These are phyloP conservation scores for Sparidentex hasta DNA, from an alignment of 2,797 vertebrate genomes.

Conservation along the genomic window DNA sequence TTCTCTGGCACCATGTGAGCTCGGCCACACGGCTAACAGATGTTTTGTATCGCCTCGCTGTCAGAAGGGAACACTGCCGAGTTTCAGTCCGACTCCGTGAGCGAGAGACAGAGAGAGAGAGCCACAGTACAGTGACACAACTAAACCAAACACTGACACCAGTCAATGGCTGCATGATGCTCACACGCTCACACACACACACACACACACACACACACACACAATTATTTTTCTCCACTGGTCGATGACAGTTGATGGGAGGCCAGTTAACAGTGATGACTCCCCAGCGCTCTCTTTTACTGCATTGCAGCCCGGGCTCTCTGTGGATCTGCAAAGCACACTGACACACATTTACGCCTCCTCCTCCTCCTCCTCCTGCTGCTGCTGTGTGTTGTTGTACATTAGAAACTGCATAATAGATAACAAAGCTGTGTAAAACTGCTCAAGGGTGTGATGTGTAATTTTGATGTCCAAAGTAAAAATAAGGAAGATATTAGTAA, in stretches of 20 bases:
- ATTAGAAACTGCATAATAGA: background rate
- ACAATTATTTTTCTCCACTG: slow-evolving; percentile 63
- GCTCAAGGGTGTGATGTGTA: too few relatives aligned
- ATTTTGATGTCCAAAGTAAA: too few relatives aligned
- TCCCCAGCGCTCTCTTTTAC: slow-evolving; percentile 44
- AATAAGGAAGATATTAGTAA: too few relatives aligned
- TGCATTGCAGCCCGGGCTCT: slow-evolving; percentile 38
- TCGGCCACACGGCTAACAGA: slow-evolving; percentile 50
- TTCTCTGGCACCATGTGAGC: slow-evolving; percentile 41
- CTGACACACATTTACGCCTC: slow-evolving; percentile 64
- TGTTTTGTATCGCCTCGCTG: slow-evolving; percentile 39
- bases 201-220: slow-evolving; percentile 1
- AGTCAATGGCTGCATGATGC: slow-evolving; percentile 54
- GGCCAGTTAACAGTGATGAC: slow-evolving; percentile 47
- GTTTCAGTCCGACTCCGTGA: slow-evolving; percentile 42
- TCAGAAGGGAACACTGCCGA: slow-evolving; percentile 28
- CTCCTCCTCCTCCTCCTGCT: background rate
- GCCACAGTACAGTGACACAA: slow-evolving; percentile 23
- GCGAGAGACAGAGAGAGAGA: slow-evolving; percentile 24
- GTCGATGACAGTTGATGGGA: slow-evolving; percentile 75
- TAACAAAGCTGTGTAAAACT: slow-evolving; percentile 8
- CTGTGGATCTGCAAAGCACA: slow-evolving; percentile 50
- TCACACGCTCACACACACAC: background rate
- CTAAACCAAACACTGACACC: slow-evolving; percentile 51
- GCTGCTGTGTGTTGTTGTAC: slow-evolving; percentile 12